A percentile compares a stretch with the other conserved stretches of the same genome.
Conservation (phyloP, 2,797 vertebrate genomes). For the Xiphorhynchus erythropygius region DNA sequence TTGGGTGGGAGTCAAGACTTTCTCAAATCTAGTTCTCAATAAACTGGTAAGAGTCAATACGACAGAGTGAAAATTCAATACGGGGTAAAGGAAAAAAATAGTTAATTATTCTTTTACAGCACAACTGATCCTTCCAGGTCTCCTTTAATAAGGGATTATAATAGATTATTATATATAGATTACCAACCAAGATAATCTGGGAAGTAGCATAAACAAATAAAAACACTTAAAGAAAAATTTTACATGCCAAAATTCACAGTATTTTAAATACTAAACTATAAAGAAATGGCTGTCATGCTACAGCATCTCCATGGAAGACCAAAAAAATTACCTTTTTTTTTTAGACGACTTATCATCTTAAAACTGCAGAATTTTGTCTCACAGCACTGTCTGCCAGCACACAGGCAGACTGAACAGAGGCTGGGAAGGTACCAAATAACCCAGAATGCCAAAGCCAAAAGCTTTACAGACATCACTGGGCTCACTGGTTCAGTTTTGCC, state of each 20-base stretch:
- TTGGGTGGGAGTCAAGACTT: conserved; percentile 13
- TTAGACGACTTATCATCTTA: neutral
- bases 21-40: conserved; percentile 68
- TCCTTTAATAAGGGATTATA: neutral
- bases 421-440: neutral
- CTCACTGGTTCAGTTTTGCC: neutral
- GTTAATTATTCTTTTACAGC: conserved; percentile 72
- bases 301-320: neutral
- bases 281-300: neutral
- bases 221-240: neutral
- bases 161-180: neutral
- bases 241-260: neutral
- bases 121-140: conserved; percentile 34
- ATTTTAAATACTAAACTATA: neutral
- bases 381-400: neutral
- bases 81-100: conserved; percentile 36
- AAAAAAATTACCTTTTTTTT: neutral
- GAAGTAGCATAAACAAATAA: neutral
- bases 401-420: neutral
- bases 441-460: neutral
- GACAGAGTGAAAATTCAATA: conserved; percentile 66
- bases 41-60: conserved; percentile 65
- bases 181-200: neutral
- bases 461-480: neutral
- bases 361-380: neutral